Evolutionary conservation across 2,888 invertebrate species (phyloP).

Genomic region (Trichopria drosophilae): DNA sequence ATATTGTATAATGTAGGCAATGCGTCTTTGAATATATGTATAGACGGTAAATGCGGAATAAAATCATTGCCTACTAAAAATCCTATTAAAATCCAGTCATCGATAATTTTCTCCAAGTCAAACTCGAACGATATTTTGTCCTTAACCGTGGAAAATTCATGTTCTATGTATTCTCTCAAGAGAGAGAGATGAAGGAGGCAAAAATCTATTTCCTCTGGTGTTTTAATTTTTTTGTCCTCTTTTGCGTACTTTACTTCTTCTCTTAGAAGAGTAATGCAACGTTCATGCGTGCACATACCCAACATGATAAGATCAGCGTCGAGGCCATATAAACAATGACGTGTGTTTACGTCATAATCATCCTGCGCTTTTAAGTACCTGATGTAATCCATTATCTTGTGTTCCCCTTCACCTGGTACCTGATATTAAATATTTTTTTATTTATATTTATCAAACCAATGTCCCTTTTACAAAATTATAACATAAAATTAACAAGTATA

Average conservation of each 20-base stretch:
- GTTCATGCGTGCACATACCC: slow-evolving; percentile 93
- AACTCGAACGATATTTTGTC: slow-evolving; percentile 72
- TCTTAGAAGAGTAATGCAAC: slow-evolving; percentile 89
- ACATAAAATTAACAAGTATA: slow-evolving; percentile 12
- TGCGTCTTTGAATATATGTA: slow-evolving; percentile 91
- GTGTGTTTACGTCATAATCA: slow-evolving; percentile 84
- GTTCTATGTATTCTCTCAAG: slow-evolving; percentile 87
- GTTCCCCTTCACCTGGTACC: slow-evolving; percentile 97
- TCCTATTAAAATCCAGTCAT: slow-evolving; percentile 98
- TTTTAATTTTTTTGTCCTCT: slow-evolving; percentile 64
- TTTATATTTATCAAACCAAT: slow-evolving; percentile 12
- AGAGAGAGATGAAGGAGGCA: slow-evolving; percentile 90
- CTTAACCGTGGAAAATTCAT: slow-evolving; percentile 81
- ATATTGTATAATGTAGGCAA: slow-evolving; percentile 83
- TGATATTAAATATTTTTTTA: slow-evolving; percentile 49
- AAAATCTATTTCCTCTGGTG: slow-evolving; percentile 89
- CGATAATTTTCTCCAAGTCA: slow-evolving; percentile 88
- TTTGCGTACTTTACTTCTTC: slow-evolving; percentile 89
- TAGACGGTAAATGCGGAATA: slow-evolving; percentile 91
- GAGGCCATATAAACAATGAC: slow-evolving; percentile 95
- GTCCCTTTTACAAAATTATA: slow-evolving; percentile 12
- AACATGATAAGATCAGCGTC: slow-evolving; percentile 98
- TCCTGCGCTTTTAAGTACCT: slow-evolving; percentile 82
- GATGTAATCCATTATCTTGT: slow-evolving; percentile 99
- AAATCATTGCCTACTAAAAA: slow-evolving; percentile 98